phyloP scores from a whole-genome alignment of 1,140 invertebrate genomes.

The Marisa cornuarietis region DNA sequence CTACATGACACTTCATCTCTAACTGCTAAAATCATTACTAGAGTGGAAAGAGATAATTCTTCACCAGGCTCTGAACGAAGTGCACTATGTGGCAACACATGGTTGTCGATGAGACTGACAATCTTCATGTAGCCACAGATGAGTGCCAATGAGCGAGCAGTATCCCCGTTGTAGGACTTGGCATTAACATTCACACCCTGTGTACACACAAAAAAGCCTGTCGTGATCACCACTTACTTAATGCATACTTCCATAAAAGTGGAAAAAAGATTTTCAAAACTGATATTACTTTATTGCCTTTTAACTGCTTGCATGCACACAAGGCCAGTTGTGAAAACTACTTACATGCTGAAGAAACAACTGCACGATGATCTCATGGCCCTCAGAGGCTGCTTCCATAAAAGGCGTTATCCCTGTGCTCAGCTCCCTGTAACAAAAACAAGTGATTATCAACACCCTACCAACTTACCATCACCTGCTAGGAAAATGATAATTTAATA shows the following conservation, averaged over 20 bases:
- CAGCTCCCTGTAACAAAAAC: constrained; percentile 50
- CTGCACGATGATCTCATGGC: constrained; percentile 68
- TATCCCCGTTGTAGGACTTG: constrained; percentile 58
- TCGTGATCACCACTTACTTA: background rate
- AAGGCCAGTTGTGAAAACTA: background rate
- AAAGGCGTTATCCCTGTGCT: constrained; percentile 65
- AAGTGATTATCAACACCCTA: no score
- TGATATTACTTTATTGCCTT: background rate
- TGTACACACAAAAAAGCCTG: constrained; percentile 1
- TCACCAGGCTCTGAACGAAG: constrained; percentile 55
- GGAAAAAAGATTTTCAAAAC: background rate
- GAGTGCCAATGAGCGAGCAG: constrained; percentile 59
- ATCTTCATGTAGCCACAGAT: constrained; percentile 63
- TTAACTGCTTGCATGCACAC: no score
- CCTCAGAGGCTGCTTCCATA: constrained; percentile 66
- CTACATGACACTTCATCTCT: no score
- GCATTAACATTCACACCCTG: constrained; percentile 62
- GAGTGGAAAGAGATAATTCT: background rate
- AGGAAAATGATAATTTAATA: no score
- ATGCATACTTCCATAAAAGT: background rate
- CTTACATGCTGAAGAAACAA: constrained; percentile 66
- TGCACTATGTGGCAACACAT: constrained; percentile 43
- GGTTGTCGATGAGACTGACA: constrained; percentile 62
- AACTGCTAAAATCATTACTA: background rate
- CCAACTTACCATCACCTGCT: no score